phyloP scores from a whole-genome alignment of 1,140 invertebrate genomes.

The Heliconius nattereri region DNA sequence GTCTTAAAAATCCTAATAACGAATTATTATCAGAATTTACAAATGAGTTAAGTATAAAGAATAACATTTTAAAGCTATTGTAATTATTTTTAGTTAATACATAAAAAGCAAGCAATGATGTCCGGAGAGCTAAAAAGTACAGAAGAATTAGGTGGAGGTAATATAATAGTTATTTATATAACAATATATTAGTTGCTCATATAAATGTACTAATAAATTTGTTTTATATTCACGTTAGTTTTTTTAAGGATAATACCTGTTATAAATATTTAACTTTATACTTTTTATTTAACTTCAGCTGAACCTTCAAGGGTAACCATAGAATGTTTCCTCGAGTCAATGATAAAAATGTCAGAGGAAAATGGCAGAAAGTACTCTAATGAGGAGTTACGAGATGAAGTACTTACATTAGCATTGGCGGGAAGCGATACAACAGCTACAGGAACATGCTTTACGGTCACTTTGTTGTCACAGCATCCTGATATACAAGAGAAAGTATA shows the following conservation, averaged over 20 bases:
- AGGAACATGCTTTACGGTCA: conserved; percentile 37
- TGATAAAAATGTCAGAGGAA: conserved; percentile 20
- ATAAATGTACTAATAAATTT: too few relatives aligned
- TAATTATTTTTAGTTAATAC: conserved; percentile 13
- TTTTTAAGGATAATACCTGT: too few relatives aligned
- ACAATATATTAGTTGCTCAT: too few relatives aligned
- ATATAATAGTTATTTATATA: background rate
- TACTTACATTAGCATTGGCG: conserved; percentile 45
- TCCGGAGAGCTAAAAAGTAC: background rate
- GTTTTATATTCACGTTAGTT: too few relatives aligned
- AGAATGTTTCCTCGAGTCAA: conserved; percentile 10
- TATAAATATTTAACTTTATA: too few relatives aligned
- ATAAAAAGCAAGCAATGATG: conserved; percentile 9
- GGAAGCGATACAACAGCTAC: conserved; percentile 25
- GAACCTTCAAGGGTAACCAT: background rate
- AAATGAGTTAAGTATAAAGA: too few relatives aligned
- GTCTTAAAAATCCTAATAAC: too few relatives aligned
- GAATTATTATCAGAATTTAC: too few relatives aligned
- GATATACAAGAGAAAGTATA: conserved; percentile 52
- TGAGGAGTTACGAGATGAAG: conserved; percentile 45
- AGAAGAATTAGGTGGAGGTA: background rate
- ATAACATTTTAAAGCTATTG: too few relatives aligned
- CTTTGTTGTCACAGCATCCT: conserved; percentile 47
- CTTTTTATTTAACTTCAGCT: background rate
- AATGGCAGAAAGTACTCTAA: background rate